Base-by-base conservation (phyloP, 1,140 invertebrate species). In the Calycopis cecrops region DNA sequence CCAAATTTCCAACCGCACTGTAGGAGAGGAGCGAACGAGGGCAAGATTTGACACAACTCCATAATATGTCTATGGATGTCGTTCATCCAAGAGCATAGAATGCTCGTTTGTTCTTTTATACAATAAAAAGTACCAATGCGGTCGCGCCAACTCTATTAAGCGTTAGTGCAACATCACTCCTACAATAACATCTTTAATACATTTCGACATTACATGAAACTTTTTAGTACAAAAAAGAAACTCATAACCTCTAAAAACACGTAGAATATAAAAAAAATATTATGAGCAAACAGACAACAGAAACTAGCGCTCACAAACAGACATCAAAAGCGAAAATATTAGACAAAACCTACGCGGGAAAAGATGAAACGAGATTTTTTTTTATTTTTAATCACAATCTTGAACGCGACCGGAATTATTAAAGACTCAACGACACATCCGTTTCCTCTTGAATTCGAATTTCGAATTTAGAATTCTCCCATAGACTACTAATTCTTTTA, bases 341-440 rank as follows among this genome's bases (percentile, higher is more conserved):
- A 67, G 68, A 59, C 66, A 71, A 71, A 68, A 67, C 60, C 59
- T 67, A 76, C 63, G 57, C 54, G 64, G 68, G 18, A 44, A 14
- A 67, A 83, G 76, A 81, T 83, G 77, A 83, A 81, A 80, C 21
- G 21, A 71, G 77, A 69, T 48, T 69, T 61, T 61, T 38, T 72
- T 64, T 73, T 79, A 78, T 79, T 79, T 82, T 78, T 80, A 75
- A 78, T 83, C 66, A 67, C 74, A 69, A 69, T 68, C 62, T 63
- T 71, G 69, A 72, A 67, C 69, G 67, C 61, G 64, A 50, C 60
- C 63, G 58, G 69, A 76, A 79, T 71, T 76, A 75, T 73, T 76
- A 77, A 79, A 80, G 67, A 71, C 71, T 73, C 75, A 74, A 70
- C 74, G 71, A 64, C 71, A 72, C 76, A 81, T 84, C 80, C 80